phyloP scores from a whole-genome alignment of 1,140 invertebrate species.

The Nilaparvata lugens region DNA sequence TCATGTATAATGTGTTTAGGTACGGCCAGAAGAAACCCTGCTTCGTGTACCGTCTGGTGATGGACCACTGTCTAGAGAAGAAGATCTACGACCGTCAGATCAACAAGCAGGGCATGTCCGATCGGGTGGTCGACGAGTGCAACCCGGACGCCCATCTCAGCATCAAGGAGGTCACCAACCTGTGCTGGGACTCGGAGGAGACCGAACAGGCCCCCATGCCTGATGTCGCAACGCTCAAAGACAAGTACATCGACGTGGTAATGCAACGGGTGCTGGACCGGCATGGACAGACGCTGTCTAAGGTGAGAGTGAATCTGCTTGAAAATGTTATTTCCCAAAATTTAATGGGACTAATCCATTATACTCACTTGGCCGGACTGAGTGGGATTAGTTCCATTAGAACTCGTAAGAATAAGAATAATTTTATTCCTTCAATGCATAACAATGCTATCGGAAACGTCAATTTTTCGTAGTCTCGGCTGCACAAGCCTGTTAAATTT shows the following conservation, averaged over 20 bases:
- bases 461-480: background rate
- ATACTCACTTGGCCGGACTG: too few relatives aligned
- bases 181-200: constrained; percentile 86
- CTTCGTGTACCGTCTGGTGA: constrained; percentile 93
- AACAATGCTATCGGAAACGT: too few relatives aligned
- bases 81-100: constrained; percentile 98
- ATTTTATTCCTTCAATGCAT: too few relatives aligned
- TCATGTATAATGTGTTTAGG: too few relatives aligned
- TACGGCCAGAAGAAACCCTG: constrained; percentile 93
- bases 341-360: background rate
- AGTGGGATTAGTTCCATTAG: too few relatives aligned
- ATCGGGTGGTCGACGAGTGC: constrained; percentile 94
- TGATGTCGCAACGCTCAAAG: constrained; percentile 39
- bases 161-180: constrained; percentile 86
- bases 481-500: too few relatives aligned
- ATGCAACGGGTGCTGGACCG: constrained; percentile 63
- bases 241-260: constrained; percentile 71
- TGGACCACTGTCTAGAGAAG: constrained; percentile 93
- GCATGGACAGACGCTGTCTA: constrained; percentile 61
- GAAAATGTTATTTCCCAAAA: background rate
- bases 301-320: constrained; percentile 37
- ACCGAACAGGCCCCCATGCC: constrained; percentile 59
- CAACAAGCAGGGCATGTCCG: constrained; percentile 94
- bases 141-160: constrained; percentile 94
- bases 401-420: too few relatives aligned